Base-by-base conservation (phyloP, 2,797 vertebrate species). In the Paedocypris micromegethes region DNA sequence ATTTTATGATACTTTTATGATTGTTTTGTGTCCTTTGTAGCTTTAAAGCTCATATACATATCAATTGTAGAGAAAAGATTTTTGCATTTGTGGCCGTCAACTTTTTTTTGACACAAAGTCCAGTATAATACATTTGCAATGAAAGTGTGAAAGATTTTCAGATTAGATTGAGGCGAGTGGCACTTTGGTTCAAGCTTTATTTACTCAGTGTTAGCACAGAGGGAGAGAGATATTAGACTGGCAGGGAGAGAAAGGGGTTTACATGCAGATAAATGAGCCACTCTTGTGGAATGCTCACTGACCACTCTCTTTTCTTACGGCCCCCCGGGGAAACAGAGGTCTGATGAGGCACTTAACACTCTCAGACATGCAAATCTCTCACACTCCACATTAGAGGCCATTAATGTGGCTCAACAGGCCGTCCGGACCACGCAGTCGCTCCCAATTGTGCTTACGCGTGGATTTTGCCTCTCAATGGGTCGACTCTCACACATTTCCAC, bases 321-420 rank as follows among this genome's bases (percentile, higher is more conserved):
- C 42, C 49, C 76, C 75, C 43, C 46, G 58, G 48, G 76, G 72
- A 50, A 76, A 51, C 53, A 58, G 2, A 47, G 62, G 46, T 54
- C 64, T 59, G 72, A 70, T 64, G 61, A 49, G 58, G 75, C 71
- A 80, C 79, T 80, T 80, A 78, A 72, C 73, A 52, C 68, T 73
- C 68, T 76, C 71, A 78, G 73, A 79, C 77, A 78, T 79, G 79
- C 74, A 76, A 79, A 79, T 77, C 62, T 64, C 58, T 74, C 72
- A 74, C 72, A 72, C 74, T 78, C 72, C 60, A 60, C 74, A 60
- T 78, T 78, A 78, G 54, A 63, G 51, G 45, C 66, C 74, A 70
- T 74, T 78, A 74, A 68, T 48, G 6, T 3, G 50, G 41, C 72
- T 72, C 74, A 76, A 61, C 50, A 46, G 66, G 72, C 23, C 23